Evolutionary conservation across 1,140 invertebrate species (phyloP).

Genomic region (Sitodiplosis mosellana): DNA sequence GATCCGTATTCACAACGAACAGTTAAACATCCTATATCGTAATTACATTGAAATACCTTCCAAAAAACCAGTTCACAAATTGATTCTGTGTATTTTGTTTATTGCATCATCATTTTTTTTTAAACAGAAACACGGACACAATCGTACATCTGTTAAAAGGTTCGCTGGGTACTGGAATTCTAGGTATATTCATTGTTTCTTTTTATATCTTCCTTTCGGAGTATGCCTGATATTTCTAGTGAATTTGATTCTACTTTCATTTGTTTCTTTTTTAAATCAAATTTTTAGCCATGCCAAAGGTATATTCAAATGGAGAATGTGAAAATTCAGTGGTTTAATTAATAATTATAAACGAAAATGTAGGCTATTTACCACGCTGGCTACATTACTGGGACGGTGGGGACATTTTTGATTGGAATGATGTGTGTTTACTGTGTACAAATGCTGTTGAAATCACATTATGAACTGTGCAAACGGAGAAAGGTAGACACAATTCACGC

Average conservation of each 20-base stretch:
- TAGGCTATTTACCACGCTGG: conserved; percentile 64
- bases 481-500: conserved; percentile 21
- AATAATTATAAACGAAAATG: conserved; percentile 67
- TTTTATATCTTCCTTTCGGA: too few relatives aligned
- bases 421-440: conserved; percentile 68
- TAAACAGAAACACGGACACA: conserved; percentile 52
- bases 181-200: too few relatives aligned
- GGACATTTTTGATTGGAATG: conserved; percentile 46
- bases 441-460: conserved; percentile 45
- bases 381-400: conserved; percentile 42
- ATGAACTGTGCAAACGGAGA: conserved; percentile 44
- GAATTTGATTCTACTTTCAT: too few relatives aligned
- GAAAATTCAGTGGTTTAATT: too few relatives aligned
- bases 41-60: conserved; percentile 14
- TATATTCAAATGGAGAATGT: too few relatives aligned
- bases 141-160: conserved; percentile 27
- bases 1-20: conserved; percentile 42
- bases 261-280: too few relatives aligned
- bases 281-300: too few relatives aligned
- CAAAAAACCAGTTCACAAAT: background rate
- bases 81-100: background rate
- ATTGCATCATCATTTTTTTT: conserved; percentile 4
- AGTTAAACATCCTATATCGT: conserved; percentile 52
- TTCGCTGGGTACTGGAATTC: too few relatives aligned
- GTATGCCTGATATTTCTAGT: too few relatives aligned